Base-by-base conservation (phyloP, 1,140 invertebrate species). In the Coenobita brevimanus region DNA sequence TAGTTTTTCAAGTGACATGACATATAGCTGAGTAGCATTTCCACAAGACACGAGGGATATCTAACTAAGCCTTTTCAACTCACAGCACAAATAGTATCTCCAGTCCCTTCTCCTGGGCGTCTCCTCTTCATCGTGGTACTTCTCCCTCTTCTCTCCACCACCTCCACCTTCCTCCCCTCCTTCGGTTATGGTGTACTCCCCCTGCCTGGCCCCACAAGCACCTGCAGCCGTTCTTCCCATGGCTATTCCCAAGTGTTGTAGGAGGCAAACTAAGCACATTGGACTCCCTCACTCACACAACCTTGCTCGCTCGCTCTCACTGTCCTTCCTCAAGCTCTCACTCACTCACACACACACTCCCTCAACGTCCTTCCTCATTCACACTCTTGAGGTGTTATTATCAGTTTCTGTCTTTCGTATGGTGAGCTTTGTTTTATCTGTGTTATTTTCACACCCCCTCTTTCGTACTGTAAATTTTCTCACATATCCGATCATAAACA, bases 51-150 rank as follows among this genome's bases (percentile, higher is more conserved):
- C n/a, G n/a, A n/a, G n/a, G n/a, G n/a, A n/a, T n/a, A n/a, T n/a
- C n/a, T n/a, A n/a, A n/a, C n/a, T n/a, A n/a, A n/a, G n/a, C n/a
- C n/a, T n/a, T n/a, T n/a, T 41, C 57, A 21, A 88, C 89, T 89
- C 71, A 90, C 90, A 90, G 79, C 90, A 90, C 0, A 90, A 46
- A 38, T 89, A 87, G 41, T 88, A 89, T 13, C 90, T 82, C 90
- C 90, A 90, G 71, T 90, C 90, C 10, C 81, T 43, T 43, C 69
- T 50, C 4, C 62, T 17, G 6, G 46, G 46, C 17, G 6, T 17
- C 46, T 50, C 46, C 17, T 50, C 46, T 8, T 50, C 17, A 8
- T 50, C 17, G 46, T 50, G 46, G 46, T 36, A 30, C 69, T 50
- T 4, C 62, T n/a, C 0, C 71, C 33, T 54, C 33, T 21, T 43